Conservation (phyloP, 2,113 vertebrate genomes). For the Ascaphus truei region DNA sequence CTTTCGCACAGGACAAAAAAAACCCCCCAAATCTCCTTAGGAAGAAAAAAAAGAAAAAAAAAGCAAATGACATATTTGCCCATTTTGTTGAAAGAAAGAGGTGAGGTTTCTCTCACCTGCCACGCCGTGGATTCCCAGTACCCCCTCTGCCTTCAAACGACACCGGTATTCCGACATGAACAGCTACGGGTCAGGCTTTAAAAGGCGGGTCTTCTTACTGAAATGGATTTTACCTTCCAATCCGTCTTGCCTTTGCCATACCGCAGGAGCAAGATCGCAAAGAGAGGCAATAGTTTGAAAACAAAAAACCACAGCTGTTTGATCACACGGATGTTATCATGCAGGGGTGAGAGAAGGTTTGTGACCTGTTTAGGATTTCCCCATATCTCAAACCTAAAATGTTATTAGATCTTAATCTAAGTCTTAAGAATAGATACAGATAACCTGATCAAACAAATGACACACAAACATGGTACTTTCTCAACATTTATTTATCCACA, state of each 20-base stretch:
- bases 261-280: constrained; percentile 46
- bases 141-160: constrained; percentile 44
- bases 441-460: too few species aligned
- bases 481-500: too few species aligned
- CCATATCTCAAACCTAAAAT: too few species aligned
- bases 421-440: too few species aligned
- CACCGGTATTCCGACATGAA: constrained; percentile 47
- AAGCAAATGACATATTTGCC: constrained; percentile 47
- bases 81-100: constrained; percentile 41
- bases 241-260: constrained; percentile 49
- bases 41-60: constrained; percentile 5
- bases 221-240: constrained; percentile 47
- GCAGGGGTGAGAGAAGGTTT: too few species aligned
- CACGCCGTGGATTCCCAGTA: not conserved
- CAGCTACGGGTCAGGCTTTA: constrained; percentile 35
- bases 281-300: constrained; percentile 40
- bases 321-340: constrained; percentile 45
- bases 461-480: too few species aligned
- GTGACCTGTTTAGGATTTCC: too few species aligned
- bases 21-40: constrained; percentile 30
- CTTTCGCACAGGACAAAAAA: constrained; percentile 40
- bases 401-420: too few species aligned
- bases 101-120: constrained; percentile 48
- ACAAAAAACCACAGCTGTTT: constrained; percentile 47
- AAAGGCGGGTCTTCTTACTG: constrained; percentile 23